phyloP scores from a whole-genome alignment of 2,888 invertebrate species.

The Limenitis camilla region DNA sequence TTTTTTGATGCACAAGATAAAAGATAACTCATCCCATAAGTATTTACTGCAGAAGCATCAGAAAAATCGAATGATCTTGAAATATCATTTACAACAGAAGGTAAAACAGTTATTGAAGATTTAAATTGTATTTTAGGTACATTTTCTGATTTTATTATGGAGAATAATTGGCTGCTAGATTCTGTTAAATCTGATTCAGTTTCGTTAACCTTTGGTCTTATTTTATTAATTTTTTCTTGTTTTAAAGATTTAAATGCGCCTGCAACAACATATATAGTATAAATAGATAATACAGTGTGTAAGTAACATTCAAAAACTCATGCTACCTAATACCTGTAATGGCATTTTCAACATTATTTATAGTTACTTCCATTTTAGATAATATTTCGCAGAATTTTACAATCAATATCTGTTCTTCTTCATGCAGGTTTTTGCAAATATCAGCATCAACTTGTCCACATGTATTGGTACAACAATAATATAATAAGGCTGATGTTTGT shows the following conservation, averaged over 20 bases:
- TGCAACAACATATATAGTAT: constrained; percentile 17
- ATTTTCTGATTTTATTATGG: constrained; percentile 10
- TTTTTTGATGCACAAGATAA: not conserved
- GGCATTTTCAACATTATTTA: constrained; percentile 43
- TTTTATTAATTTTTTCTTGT: not conserved
- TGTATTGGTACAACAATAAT: constrained; percentile 46
- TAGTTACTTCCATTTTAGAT: constrained; percentile 42
- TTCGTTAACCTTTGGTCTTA: not conserved
- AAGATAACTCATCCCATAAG: not conserved
- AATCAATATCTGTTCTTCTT: constrained; percentile 42
- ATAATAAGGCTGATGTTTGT: constrained; percentile 41
- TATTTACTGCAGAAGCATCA: constrained; percentile 12
- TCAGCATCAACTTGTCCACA: constrained; percentile 40
- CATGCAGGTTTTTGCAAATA: constrained; percentile 36
- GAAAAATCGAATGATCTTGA: constrained; percentile 22
- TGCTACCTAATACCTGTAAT: constrained; percentile 33
- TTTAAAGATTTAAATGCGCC: constrained; percentile 16
- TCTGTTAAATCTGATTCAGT: constrained; percentile 8
- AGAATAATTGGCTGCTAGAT: not conserved
- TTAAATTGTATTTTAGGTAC: constrained; percentile 32
- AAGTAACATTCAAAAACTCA: not conserved
- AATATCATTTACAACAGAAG: constrained; percentile 34
- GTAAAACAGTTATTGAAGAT: constrained; percentile 38
- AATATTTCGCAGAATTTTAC: constrained; percentile 48
- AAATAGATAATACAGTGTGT: not conserved